Evolutionary conservation across 2,113 vertebrate genomes (phyloP).

Genomic region (Colaptes auratus): DNA sequence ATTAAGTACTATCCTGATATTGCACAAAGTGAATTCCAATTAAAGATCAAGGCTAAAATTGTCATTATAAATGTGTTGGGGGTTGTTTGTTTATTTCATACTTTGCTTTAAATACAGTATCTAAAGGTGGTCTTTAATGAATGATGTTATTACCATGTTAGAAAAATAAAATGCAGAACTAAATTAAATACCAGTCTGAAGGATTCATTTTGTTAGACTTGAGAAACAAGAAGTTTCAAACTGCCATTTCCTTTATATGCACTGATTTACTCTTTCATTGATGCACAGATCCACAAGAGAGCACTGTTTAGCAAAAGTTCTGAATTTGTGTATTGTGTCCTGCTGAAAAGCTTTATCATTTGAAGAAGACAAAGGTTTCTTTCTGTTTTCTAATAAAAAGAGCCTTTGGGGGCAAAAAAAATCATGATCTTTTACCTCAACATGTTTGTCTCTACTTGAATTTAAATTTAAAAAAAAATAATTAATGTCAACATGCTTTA

Average conservation of each 20-base stretch:
- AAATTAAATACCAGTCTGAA: not conserved
- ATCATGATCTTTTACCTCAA: not conserved
- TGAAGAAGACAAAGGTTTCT: constrained; percentile 37
- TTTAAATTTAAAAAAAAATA: not conserved
- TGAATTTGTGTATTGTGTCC: constrained; percentile 39
- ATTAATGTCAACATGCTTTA: not conserved
- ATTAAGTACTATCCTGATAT: not conserved
- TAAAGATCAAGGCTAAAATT: constrained; percentile 3
- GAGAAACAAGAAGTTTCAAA: not conserved
- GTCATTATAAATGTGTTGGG: not conserved
- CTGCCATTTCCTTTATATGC: not conserved
- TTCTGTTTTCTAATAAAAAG: constrained; percentile 18
- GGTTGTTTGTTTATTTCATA: not conserved
- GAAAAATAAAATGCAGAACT: not conserved
- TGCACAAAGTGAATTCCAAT: not conserved
- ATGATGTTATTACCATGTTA: not conserved
- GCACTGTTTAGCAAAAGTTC: constrained; percentile 77
- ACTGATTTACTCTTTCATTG: constrained; percentile 41
- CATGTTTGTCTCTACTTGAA: not conserved
- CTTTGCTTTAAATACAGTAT: constrained; percentile 21
- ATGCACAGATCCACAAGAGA: constrained; percentile 76
- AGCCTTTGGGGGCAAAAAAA: not conserved
- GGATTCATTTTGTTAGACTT: not conserved
- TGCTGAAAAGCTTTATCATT: constrained; percentile 13
- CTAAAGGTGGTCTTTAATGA: not conserved